Percentiles rank a stretch among this genome's conserved stretches.
Evolutionary conservation across 2,888 invertebrate genomes (phyloP).

Genomic region (Endotricha flammealis): DNA sequence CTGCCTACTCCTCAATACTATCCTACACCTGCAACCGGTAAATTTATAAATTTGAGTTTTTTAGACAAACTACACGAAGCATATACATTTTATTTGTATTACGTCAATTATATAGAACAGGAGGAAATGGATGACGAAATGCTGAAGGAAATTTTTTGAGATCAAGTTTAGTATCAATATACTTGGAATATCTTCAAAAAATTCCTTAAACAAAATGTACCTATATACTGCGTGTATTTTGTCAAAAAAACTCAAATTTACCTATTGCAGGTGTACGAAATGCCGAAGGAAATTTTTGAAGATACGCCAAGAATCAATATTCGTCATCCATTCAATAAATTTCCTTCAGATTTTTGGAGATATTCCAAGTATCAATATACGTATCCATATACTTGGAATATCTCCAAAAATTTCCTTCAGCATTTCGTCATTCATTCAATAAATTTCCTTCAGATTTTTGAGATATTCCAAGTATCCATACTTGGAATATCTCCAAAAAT

Average conservation of each 20-base stretch:
- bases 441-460: too few species aligned
- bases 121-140: conserved; percentile 15
- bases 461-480: too few species aligned
- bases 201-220: conserved; percentile 7
- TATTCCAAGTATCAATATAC: conserved; percentile 21
- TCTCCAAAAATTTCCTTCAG: conserved; percentile 22
- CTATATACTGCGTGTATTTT: conserved; percentile 15
- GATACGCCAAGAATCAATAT: too few species aligned
- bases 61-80: conserved; percentile 15
- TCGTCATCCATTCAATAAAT: conserved; percentile 24
- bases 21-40: conserved; percentile 8
- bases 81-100: conserved; percentile 10
- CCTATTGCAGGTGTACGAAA: background rate
- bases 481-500: conserved; percentile 23
- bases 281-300: conserved; percentile 13
- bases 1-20: conserved; percentile 9
- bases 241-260: conserved; percentile 11
- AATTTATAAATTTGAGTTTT: conserved; percentile 8
- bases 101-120: too few species aligned
- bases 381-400: conserved; percentile 23
- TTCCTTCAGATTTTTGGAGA: too few species aligned
- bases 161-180: too few species aligned
- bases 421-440: conserved; percentile 15
- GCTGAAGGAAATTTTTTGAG: conserved; percentile 20
- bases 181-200: conserved; percentile 14